Conservation (phyloP, 2,797 vertebrate genomes). For the Muscicapa striata region DNA sequence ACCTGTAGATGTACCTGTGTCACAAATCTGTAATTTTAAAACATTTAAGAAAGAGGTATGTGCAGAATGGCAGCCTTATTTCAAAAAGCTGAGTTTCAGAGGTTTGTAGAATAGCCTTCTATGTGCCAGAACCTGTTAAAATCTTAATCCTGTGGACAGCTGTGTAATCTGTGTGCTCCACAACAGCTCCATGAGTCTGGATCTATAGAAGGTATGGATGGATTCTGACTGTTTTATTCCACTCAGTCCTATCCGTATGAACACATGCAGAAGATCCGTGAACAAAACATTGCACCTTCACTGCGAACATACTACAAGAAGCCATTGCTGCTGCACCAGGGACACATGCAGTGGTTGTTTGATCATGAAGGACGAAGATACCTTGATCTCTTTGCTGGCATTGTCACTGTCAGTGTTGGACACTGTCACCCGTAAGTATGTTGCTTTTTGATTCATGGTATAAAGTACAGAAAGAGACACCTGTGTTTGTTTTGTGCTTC, state of each 20-base stretch:
- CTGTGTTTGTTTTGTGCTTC: neutral
- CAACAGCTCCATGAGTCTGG: neutral
- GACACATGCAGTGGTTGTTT: constrained; percentile 95
- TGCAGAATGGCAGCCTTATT: neutral
- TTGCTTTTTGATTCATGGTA: neutral
- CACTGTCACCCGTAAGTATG: constrained; percentile 94
- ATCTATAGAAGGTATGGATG: neutral
- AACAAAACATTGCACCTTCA: constrained; percentile 77
- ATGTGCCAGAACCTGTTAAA: neutral
- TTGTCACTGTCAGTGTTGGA: constrained; percentile 90
- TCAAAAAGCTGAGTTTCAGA: neutral
- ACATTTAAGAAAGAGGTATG: neutral
- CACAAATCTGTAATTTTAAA: neutral
- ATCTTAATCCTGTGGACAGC: neutral
- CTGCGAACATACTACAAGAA: constrained; percentile 80
- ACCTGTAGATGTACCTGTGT: neutral
- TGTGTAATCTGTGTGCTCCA: neutral
- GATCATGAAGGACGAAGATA: constrained; percentile 89
- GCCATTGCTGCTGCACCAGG: constrained; percentile 90
- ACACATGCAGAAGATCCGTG: constrained; percentile 81
- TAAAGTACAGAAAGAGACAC: neutral
- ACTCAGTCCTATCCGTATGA: constrained; percentile 81
- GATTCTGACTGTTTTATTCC: neutral
- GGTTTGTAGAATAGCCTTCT: neutral
- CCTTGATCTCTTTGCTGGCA: constrained; percentile 92